A percentile compares a stretch with the other conserved stretches of the same genome.
Conservation (phyloP, 2,797 vertebrate species). For the Petrocephalus schoutedeni region DNA sequence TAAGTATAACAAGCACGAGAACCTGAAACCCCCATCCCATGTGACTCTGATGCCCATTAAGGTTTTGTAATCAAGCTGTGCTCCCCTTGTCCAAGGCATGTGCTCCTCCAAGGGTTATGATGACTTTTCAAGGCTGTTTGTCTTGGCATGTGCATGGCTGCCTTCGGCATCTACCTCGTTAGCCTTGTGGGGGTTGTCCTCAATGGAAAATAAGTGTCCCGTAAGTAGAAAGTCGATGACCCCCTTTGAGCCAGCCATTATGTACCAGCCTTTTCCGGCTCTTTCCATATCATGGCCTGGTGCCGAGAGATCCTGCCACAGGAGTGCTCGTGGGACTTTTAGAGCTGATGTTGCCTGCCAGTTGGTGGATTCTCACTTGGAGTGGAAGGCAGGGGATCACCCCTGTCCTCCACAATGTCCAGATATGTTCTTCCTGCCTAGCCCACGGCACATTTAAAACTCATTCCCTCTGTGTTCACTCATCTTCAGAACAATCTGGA, state of each 20-base stretch:
- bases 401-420: not conserved
- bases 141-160: constrained; percentile 50
- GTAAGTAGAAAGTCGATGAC: constrained; percentile 36
- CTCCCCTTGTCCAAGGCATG: constrained; percentile 9
- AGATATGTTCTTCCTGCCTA: not conserved
- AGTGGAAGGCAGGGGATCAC: not conserved
- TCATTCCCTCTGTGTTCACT: not conserved
- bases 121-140: constrained; percentile 49
- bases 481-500: not conserved
- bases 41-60: constrained; percentile 8
- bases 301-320: constrained; percentile 34
- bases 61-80: constrained; percentile 13
- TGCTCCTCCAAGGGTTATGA: constrained; percentile 36
- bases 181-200: constrained; percentile 29
- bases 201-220: constrained; percentile 42
- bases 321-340: constrained; percentile 49
- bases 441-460: not conserved
- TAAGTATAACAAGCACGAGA: constrained; percentile 4
- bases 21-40: not conserved
- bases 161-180: constrained; percentile 49
- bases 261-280: not conserved
- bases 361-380: constrained; percentile 25
- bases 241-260: not conserved
- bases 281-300: constrained; percentile 34
- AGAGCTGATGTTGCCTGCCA: constrained; percentile 51